Evolutionary conservation across 2,113 vertebrate species (phyloP).

Genomic region (Rhinoptilus africanus): DNA sequence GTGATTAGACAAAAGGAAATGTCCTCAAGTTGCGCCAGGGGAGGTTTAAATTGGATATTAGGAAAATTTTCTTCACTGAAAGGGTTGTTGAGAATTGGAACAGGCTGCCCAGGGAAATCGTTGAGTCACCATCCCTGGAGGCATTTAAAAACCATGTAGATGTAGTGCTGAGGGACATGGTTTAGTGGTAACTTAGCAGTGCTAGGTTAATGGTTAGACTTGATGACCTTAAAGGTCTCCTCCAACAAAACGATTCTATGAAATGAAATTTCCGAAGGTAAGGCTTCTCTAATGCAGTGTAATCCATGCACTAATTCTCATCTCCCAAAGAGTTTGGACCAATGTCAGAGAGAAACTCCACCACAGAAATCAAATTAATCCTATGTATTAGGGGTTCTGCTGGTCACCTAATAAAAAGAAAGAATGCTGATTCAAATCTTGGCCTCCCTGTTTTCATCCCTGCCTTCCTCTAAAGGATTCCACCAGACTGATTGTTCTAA

Average conservation of each 20-base stretch:
- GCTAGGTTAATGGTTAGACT: background rate
- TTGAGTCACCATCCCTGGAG: background rate
- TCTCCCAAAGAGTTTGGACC: background rate
- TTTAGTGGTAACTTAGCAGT: background rate
- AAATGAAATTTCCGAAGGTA: background rate
- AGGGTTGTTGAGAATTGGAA: background rate
- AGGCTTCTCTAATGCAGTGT: background rate
- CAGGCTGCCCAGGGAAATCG: background rate
- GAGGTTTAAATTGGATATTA: background rate
- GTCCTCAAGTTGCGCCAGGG: background rate
- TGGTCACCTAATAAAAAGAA: background rate
- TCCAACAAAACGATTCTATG: background rate
- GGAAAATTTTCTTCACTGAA: background rate
- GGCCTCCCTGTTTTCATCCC: background rate
- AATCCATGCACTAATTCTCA: background rate
- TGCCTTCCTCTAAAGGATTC: background rate
- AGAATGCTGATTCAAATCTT: background rate
- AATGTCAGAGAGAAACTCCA: background rate
- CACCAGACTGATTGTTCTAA: background rate
- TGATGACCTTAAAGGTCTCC: background rate
- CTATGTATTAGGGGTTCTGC: background rate
- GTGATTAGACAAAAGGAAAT: background rate
- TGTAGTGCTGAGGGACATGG: background rate
- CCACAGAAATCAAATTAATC: background rate
- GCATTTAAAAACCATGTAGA: background rate